phyloP scores from a whole-genome alignment of 2,888 invertebrate genomes.

The Amphipoea lucens region DNA sequence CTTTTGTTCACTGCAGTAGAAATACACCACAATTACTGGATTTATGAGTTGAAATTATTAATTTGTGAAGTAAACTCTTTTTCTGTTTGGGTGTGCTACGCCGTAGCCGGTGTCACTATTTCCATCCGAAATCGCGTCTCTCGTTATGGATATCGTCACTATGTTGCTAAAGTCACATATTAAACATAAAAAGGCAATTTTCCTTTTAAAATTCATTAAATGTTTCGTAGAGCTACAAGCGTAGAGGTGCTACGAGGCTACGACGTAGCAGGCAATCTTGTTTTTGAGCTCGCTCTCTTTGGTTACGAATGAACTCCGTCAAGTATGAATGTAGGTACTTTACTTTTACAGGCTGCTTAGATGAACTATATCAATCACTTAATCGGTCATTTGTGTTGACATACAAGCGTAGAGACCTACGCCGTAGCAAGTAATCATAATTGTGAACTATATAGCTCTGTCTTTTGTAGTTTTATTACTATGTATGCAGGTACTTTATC shows the following conservation, averaged over 20 bases:
- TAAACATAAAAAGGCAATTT: background rate
- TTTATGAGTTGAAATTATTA: background rate
- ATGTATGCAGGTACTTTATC: background rate
- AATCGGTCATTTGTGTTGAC: background rate
- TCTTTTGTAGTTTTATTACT: background rate
- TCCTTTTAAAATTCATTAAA: background rate
- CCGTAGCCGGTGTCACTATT: background rate
- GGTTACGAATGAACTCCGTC: too few species aligned
- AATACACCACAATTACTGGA: background rate
- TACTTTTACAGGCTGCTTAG: background rate
- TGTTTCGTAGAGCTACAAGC: background rate
- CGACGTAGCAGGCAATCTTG: constrained; percentile 13
- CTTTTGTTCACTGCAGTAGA: background rate
- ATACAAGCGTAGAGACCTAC: constrained; percentile 12
- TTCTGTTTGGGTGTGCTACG: background rate
- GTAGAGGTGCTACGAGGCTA: constrained; percentile 36
- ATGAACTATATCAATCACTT: background rate
- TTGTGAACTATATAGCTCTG: background rate
- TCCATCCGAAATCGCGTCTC: too few species aligned
- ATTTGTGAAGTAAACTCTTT: too few species aligned
- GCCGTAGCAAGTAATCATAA: constrained; percentile 1
- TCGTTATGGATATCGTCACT: background rate
- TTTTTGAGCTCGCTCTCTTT: background rate
- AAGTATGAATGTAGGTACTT: background rate
- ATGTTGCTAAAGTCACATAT: background rate